These are phyloP conservation scores for Danio albolineatus DNA, from an alignment of 2,797 vertebrate species.

Conservation along the genomic window DNA sequence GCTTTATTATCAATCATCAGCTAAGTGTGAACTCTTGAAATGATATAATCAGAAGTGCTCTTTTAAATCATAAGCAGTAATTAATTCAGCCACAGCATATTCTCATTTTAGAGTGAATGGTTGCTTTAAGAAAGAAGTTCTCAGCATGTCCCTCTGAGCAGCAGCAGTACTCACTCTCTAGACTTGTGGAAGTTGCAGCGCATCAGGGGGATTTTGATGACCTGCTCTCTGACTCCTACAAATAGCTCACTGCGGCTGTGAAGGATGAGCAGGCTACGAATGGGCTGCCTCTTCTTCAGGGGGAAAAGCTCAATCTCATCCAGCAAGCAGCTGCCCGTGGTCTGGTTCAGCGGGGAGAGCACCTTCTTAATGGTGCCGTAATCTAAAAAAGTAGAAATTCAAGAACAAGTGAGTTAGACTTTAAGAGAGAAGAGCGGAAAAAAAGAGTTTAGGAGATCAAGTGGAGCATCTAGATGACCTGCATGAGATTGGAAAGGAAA, in stretches of 20 bases:
- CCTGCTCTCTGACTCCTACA: constrained; percentile 90
- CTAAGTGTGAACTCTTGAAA: too few species aligned
- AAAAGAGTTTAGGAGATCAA: constrained; percentile 34
- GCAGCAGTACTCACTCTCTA: constrained; percentile 83
- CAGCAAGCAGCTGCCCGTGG: constrained; percentile 88
- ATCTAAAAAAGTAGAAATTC: constrained; percentile 75
- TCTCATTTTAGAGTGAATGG: background rate
- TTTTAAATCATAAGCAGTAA: too few species aligned
- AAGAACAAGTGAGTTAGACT: constrained; percentile 33
- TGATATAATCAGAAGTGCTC: too few species aligned
- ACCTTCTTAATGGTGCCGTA: constrained; percentile 97
- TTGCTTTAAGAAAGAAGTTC: background rate
- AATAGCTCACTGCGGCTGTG: constrained; percentile 95
- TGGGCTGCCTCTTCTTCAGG: constrained; percentile 82
- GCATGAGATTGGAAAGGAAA: constrained; percentile 46
- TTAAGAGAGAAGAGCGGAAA: background rate
- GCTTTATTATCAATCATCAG: too few species aligned
- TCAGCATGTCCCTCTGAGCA: too few species aligned
- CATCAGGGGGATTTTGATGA: constrained; percentile 94
- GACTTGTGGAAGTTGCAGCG: constrained; percentile 91
- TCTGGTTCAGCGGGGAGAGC: constrained; percentile 89
- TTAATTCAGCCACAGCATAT: background rate
- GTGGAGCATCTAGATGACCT: constrained; percentile 33
- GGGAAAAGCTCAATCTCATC: constrained; percentile 95
- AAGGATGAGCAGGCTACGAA: constrained; percentile 91